Base-by-base conservation (phyloP, 1,140 invertebrate species). In the Panonychus citri region DNA sequence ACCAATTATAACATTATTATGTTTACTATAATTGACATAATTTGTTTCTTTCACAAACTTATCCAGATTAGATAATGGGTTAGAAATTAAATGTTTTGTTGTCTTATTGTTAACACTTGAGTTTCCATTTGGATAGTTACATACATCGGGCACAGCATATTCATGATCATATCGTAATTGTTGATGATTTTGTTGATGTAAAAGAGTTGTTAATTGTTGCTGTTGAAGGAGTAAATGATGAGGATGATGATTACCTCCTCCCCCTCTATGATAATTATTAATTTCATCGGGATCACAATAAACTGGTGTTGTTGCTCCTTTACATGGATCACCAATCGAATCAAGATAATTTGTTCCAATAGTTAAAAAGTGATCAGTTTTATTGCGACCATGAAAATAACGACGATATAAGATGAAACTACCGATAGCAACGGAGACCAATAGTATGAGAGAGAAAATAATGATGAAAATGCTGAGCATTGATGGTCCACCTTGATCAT, bases 121-220 rank as follows among this genome's bases (percentile, higher is more conserved):
- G 12, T 34, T 34, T 34, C 49, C 49, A 28, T 39, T 42, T 21
- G 37, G 53, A 25, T 54, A 54, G n/a, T 21, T 46, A 27, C 49
- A 42, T 17, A 59, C 30, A 51, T 59, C 58, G 12, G 58, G 58
- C 8, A 59, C 58, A 30, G 58, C 58, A 50, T 59, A 59, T 43
- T 59, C 58, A 26, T 27, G 30, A 46, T 46, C 43, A 46, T 21
- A 46, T 19, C 43, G 48, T 2, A 12, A 21, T 27, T 25, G 15
- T 4, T 10, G n/a, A 19, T 17, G 43, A 21, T 28, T 25, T 15
- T 27, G 1, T 7, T 17, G 51, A 3, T 19, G 51, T 17, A 10
- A 19, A 1, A 21, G 48, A 15, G 21, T 15, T n/a, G n/a, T n/a
- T n/a, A n/a, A n/a, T n/a, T n/a, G 30, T 34, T 34, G 43, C 43